Percentiles rank a stretch among this genome's conserved stretches.
phyloP scores from a whole-genome alignment of 1,140 invertebrate species.

The Dinothrombium tinctorium region DNA sequence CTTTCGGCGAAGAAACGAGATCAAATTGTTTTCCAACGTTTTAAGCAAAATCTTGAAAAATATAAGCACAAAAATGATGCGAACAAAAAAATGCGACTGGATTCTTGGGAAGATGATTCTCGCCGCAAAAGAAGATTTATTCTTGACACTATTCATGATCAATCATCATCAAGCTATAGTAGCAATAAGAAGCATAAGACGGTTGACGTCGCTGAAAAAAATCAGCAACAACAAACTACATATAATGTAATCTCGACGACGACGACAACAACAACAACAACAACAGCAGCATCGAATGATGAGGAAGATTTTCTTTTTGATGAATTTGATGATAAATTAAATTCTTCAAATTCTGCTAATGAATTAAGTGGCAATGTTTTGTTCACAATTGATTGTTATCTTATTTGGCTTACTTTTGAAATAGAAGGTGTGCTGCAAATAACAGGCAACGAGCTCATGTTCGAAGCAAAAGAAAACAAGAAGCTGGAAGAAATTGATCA shows the following conservation, averaged over 20 bases:
- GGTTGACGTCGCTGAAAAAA: not conserved
- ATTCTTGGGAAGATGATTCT: constrained; percentile 97
- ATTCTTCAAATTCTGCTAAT: not conserved
- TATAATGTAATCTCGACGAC: too few species aligned
- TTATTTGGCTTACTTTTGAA: constrained; percentile 11
- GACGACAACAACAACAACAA: not conserved
- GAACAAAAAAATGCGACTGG: constrained; percentile 39
- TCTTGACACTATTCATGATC: constrained; percentile 49
- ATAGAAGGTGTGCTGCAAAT: constrained; percentile 11
- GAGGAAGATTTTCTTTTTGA: constrained; percentile 7
- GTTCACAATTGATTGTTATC: constrained; percentile 8
- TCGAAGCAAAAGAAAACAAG: constrained; percentile 8
- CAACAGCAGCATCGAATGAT: constrained; percentile 2
- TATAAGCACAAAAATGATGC: not conserved
- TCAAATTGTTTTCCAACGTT: constrained; percentile 9
- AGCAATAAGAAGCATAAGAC: not conserved
- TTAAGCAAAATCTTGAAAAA: constrained; percentile 6
- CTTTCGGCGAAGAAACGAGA: constrained; percentile 11
- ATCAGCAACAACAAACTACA: not conserved
- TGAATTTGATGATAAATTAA: constrained; percentile 11
- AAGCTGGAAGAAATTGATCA: constrained; percentile 11
- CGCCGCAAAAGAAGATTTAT: constrained; percentile 75
- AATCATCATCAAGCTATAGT: too few species aligned
- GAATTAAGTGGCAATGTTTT: constrained; percentile 11
- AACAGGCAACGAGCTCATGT: constrained; percentile 10